phyloP scores from a whole-genome alignment of 2,888 invertebrate genomes.

The Pristionchus mayeri region DNA sequence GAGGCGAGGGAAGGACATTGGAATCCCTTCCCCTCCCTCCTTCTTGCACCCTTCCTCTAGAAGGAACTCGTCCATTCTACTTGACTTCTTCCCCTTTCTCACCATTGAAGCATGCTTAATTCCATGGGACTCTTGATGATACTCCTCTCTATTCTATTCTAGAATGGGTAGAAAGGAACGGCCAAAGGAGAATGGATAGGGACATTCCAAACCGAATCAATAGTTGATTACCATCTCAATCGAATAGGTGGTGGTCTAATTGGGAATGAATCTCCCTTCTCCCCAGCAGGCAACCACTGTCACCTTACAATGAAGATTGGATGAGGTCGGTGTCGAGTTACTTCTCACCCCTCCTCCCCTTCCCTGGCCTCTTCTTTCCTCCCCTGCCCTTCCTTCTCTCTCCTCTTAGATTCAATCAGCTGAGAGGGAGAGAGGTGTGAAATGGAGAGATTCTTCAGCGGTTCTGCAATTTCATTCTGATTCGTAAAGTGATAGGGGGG shows the following conservation, averaged over 20 bases:
- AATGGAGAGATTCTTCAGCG: slow-evolving; percentile 17
- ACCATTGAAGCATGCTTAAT: slow-evolving; percentile 25
- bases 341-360: neutral
- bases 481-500: slow-evolving; percentile 30
- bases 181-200: neutral
- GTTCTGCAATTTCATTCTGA: slow-evolving; percentile 35
- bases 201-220: slow-evolving; percentile 1
- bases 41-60: neutral
- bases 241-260: slow-evolving; percentile 23
- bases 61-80: slow-evolving; percentile 13
- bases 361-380: neutral
- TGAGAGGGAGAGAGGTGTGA: slow-evolving; percentile 38
- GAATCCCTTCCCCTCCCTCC: neutral
- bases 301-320: slow-evolving; percentile 24
- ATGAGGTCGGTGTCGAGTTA: slow-evolving; percentile 31
- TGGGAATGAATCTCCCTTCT: neutral
- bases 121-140: slow-evolving; percentile 27
- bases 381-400: neutral
- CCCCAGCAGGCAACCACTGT: neutral
- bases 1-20: neutral
- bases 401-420: slow-evolving; percentile 8
- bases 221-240: slow-evolving; percentile 40
- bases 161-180: neutral
- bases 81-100: slow-evolving; percentile 41
- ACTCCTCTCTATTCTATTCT: neutral